phyloP scores from a whole-genome alignment of 1,140 invertebrate genomes.

The Mesaphorura yosii region DNA sequence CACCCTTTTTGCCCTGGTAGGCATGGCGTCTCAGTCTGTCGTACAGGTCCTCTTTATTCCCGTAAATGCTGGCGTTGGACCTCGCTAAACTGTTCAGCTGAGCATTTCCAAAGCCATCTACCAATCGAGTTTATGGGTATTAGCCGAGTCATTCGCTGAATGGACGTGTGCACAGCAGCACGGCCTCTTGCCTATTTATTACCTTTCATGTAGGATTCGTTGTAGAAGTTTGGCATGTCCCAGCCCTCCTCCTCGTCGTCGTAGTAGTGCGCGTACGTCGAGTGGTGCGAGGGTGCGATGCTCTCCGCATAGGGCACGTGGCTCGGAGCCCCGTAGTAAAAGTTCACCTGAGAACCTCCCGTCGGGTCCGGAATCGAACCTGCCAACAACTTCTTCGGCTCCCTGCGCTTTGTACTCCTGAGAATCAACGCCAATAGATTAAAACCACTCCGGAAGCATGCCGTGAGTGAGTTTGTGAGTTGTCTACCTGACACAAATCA shows the following conservation, averaged over 20 bases:
- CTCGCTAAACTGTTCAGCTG: conserved; percentile 74
- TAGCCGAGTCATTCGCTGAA: too few species aligned
- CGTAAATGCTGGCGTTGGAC: conserved; percentile 85
- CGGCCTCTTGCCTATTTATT: conserved; percentile 15
- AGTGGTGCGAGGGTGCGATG: conserved; percentile 80
- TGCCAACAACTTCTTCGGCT: conserved; percentile 74
- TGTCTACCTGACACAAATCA: conserved; percentile 81
- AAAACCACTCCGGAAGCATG: too few species aligned
- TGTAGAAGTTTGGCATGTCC: conserved; percentile 96
- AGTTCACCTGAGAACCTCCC: conserved; percentile 77
- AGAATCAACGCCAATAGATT: conserved; percentile 12
- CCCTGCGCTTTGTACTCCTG: conserved; percentile 64
- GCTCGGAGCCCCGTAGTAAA: conserved; percentile 77
- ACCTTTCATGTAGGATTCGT: conserved; percentile 87
- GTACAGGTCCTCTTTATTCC: conserved; percentile 89
- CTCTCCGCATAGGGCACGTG: conserved; percentile 78
- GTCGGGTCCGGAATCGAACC: conserved; percentile 42
- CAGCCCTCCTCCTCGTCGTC: conserved; percentile 89
- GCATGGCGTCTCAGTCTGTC: conserved; percentile 89
- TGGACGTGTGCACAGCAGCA: not conserved
- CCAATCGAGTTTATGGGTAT: conserved; percentile 26
- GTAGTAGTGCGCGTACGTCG: conserved; percentile 89
- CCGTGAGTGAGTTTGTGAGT: too few species aligned
- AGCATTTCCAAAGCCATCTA: conserved; percentile 67
- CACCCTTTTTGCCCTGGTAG: conserved; percentile 91